Base-by-base conservation (phyloP, 2,797 vertebrate genomes). In the Ctenosaura bakeri region DNA sequence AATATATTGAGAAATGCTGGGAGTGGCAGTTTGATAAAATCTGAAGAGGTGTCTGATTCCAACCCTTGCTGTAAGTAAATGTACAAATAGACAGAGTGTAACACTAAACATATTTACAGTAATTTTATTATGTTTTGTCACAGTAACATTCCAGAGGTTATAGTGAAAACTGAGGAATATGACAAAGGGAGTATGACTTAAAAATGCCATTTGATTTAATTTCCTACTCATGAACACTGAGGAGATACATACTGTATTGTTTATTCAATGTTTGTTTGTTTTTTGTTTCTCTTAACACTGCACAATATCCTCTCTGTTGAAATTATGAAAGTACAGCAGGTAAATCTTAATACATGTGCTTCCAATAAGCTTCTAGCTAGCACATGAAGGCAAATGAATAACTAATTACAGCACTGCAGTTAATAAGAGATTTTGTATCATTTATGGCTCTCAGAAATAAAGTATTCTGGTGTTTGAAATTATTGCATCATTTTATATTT, bases 361-460 rank as follows among this genome's bases (percentile, higher is more conserved):
- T 66, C 66, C 69, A 42, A 29, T 42, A 77, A 35, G 82, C 14
- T 52, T n/a, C 22, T 16, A 35, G 2, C 6, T 83, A 66, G 13
- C 24, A 90, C 24, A 52, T 73, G 54, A 50, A 54, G 64, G 69
- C 29, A 77, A n/a, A 84, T 38, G 4, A 42, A 38, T n/a, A 88
- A 54, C 18, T 91, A 24, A n/a, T 89, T 89, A 26, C 42, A 71
- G n/a, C 91, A 64, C 52, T 1, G 0, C 79, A 38, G 6, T 90
- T 64, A 62, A n/a, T 73, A 85, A 86, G 79, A 13, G 59, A 38
- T 71, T 71, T 88, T 46, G 8, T 46, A 50, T 24, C 69, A 12
- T 77, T 78, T 82, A 78, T 73, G 88, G 32, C 89, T 92, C 54
- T 54, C 85, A 73, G 85, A 89, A 79, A 88, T 69, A 88, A 56